Base-by-base conservation (phyloP, 1,140 invertebrate genomes). In the Zaprionus camerounensis region DNA sequence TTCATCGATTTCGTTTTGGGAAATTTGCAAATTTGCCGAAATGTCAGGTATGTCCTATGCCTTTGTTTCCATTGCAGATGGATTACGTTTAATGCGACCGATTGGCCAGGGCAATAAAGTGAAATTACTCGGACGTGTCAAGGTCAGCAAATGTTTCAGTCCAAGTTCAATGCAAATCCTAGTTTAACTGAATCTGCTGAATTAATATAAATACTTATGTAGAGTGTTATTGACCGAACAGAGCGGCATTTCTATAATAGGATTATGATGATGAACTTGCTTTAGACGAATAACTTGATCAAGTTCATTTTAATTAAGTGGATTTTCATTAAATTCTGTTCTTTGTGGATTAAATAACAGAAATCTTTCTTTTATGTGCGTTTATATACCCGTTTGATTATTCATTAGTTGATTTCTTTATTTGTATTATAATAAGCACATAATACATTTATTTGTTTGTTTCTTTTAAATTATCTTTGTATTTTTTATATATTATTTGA, bases 61-160 rank as follows among this genome's bases (percentile, higher is more conserved):
- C 49, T 65, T 70, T 78, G 75, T 62, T n/a, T 53, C 67, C 69
- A 63, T 62, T 84, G 85, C 85, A 88, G 85, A 90, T 90, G 85
- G 85, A 90, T 90, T 90, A 90, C 81, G 71, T 17, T 57, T 80
- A 80, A 88, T 90, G 85, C 76, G 70, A 82, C 59, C 81, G 81
- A 90, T 90, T 90, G 85, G 85, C 79, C 86, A 82, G 57, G 85
- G 81, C 79, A 90, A 90, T 90, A 90, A 82, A 90, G 72, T 90
- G 85, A 90, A 90, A 90, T 90, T 66, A 74, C 85, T 73, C 31
- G 59, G 70, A 90, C 81, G 85, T 85, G 79, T 80, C 85, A 90
- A 90, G 85, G 85, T 72, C 85, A 64, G 61, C 51, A 36, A 34
- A 31, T 49, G 20, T 41, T 62, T 49, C 34, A 5, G 41, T 36